phyloP scores from a whole-genome alignment of 2,888 invertebrate genomes.

The Chaitophorus viminalis region DNA sequence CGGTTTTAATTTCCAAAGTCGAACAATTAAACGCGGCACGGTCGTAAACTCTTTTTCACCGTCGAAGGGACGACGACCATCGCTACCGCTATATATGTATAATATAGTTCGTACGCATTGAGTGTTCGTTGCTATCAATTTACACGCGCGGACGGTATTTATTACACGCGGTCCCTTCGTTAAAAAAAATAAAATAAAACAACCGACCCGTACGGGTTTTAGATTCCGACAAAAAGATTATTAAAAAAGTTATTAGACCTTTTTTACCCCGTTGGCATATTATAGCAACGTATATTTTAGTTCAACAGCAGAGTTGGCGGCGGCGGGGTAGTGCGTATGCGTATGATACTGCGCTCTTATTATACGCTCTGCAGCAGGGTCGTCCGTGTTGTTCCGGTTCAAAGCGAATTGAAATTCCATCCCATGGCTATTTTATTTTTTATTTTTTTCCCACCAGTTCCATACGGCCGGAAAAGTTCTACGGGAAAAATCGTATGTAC shows the following conservation, averaged over 20 bases:
- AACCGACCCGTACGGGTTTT: constrained; percentile 39
- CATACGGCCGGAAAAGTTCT: constrained; percentile 30
- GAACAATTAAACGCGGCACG: neutral
- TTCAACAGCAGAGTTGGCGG: neutral
- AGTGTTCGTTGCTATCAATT: constrained; percentile 48
- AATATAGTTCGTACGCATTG: neutral
- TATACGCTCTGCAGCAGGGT: constrained; percentile 6
- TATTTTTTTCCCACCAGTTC: constrained; percentile 4
- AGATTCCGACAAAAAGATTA: constrained; percentile 58
- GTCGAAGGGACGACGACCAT: neutral
- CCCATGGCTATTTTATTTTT: constrained; percentile 46
- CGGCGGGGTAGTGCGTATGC: neutral
- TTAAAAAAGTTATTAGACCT: constrained; percentile 61
- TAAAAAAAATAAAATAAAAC: constrained; percentile 43
- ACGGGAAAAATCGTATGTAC: constrained; percentile 28
- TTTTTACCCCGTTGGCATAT: constrained; percentile 39
- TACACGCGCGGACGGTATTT: constrained; percentile 40
- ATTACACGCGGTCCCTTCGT: constrained; percentile 42
- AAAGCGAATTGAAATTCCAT: constrained; percentile 58
- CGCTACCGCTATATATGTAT: too few relatives aligned
- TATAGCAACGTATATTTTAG: neutral
- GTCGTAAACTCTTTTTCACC: neutral
- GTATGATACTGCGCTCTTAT: neutral
- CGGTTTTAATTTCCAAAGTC: neutral
- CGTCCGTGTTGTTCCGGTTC: constrained; percentile 51